Conservation (phyloP, 2,888 invertebrate genomes). For the Acrobasis repandana region DNA sequence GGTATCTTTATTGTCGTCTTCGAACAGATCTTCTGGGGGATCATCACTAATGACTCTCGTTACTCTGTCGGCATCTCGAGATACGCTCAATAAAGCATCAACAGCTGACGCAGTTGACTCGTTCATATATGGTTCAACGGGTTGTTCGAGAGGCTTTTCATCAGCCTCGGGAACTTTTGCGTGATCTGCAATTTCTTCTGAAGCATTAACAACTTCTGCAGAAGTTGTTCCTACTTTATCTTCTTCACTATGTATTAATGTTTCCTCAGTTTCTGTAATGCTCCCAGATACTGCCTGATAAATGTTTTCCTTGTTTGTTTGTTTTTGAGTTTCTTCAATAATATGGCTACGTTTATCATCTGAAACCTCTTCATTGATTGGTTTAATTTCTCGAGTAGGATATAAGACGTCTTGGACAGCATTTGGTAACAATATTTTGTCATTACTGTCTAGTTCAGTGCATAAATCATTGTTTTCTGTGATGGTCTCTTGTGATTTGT, state of each 20-base stretch:
- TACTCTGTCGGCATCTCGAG: conserved; percentile 70
- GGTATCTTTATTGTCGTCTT: conserved; percentile 69
- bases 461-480: neutral
- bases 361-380: conserved; percentile 43
- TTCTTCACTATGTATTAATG: conserved; percentile 6
- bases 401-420: conserved; percentile 52
- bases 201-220: conserved; percentile 24
- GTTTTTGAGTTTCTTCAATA: conserved; percentile 12
- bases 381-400: conserved; percentile 64
- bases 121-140: conserved; percentile 57
- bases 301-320: conserved; percentile 19
- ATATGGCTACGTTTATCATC: conserved; percentile 23
- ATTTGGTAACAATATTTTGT: conserved; percentile 25
- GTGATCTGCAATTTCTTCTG: neutral
- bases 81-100: conserved; percentile 73
- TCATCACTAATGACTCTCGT: conserved; percentile 69
- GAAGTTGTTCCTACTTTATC: conserved; percentile 2
- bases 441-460: conserved; percentile 25
- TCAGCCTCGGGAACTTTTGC: conserved; percentile 27
- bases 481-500: conserved; percentile 1
- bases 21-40: conserved; percentile 74
- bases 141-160: conserved; percentile 39
- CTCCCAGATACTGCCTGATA: neutral
- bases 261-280: conserved; percentile 5
- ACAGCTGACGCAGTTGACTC: conserved; percentile 74